Evolutionary conservation across 2,888 invertebrate species (phyloP), one percentile per base, ranked within the genome.

Genomic region (Notodonta dromedarius): DNA sequence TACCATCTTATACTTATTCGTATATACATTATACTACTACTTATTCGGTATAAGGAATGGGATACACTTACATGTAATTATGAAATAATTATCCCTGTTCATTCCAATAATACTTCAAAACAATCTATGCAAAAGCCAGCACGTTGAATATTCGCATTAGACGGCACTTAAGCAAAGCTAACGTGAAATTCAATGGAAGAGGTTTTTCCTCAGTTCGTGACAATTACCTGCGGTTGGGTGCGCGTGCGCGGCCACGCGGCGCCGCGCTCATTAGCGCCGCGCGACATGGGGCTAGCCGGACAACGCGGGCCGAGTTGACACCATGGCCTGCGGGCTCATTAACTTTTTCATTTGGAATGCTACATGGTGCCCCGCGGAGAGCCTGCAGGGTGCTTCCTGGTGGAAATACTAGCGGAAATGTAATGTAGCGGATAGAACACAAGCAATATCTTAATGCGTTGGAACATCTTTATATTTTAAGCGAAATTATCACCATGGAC

Each of bases 221-320:
- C 78, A 75, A 79, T 80, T 73, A 79, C 66, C 51, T 59, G 65
- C 24, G 61, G 58, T 70, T 60, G 63, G 50, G 60, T 51, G 65
- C 67, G 66, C 60, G 69, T 67, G 63, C 67, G 65, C 57, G 9
- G 58, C 69, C 39, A n/a, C 42, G 65, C 60, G 52, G 60, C n/a
- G 52, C 61, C 60, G 58, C 56, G 64, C 62, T 70, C 65, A 70
- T 74, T 70, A 72, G 72, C 64, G 56, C 52, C 32, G 62, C 48
- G 57, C 60, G 42, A 50, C 42, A 59, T 53, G 52, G 4, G 46
- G 46, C 46, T 9, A 3, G 56, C 42, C 40, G 62, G 40, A 56
- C 61, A 39, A 46, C 42, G 57, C 53, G 52, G 44, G 46, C 13
- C 46, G 46, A 46, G 46, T 0, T 24, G 54, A 39, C 54, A 54